Conservation (phyloP, 2,888 invertebrate species). For the Eristalis tenax region DNA sequence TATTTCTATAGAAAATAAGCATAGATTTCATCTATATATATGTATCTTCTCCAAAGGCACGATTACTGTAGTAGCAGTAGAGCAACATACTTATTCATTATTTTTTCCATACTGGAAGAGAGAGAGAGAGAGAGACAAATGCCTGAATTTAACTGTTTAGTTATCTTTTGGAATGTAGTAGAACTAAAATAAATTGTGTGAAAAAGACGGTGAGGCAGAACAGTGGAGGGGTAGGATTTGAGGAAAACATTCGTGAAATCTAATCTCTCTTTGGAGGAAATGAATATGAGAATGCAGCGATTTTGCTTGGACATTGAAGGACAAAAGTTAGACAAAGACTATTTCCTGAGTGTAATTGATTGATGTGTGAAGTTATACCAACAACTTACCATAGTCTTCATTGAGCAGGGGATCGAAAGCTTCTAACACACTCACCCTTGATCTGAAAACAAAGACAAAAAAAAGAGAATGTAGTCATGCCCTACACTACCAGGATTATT, state of each 20-base stretch:
- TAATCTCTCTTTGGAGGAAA: constrained; percentile 33
- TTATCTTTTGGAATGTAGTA: constrained; percentile 6
- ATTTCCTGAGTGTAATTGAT: background rate
- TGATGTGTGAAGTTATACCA: background rate
- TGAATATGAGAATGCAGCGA: constrained; percentile 42
- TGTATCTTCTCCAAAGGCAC: constrained; percentile 66
- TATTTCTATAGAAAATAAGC: constrained; percentile 17
- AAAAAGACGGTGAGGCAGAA: constrained; percentile 39
- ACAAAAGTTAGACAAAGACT: constrained; percentile 51
- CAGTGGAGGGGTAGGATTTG: constrained; percentile 26
- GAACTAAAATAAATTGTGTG: background rate
- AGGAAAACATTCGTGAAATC: background rate
- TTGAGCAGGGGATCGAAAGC: constrained; percentile 92
- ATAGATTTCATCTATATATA: constrained; percentile 21
- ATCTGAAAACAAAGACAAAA: constrained; percentile 74
- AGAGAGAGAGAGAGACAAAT: constrained; percentile 76
- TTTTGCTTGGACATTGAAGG: constrained; percentile 25
- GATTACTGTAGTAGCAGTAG: constrained; percentile 69
- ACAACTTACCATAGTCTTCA: constrained; percentile 81
- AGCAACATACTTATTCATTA: constrained; percentile 72
- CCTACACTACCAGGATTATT: background rate
- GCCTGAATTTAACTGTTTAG: constrained; percentile 44
- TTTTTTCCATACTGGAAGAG: constrained; percentile 79
- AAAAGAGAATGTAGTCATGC: background rate
- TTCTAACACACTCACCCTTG: constrained; percentile 85